Base-by-base conservation (phyloP, 2,888 invertebrate genomes). In the Agelastica alni region DNA sequence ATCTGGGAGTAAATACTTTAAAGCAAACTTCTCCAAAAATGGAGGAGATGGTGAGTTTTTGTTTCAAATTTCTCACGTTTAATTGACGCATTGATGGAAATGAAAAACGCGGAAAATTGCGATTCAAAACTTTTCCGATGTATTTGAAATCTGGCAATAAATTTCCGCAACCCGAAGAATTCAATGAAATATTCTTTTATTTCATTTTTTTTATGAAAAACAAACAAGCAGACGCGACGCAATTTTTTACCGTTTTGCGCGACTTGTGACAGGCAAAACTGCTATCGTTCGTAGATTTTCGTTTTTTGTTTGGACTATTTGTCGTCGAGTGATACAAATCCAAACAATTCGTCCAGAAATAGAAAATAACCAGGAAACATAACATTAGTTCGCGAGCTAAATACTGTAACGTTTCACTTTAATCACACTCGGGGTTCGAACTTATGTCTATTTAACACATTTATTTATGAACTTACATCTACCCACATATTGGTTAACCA, bases 241-340 rank as follows among this genome's bases (percentile, higher is more conserved):
- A 34, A 34, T 34, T 34, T 34, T 34, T 34, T 34, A 34, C 16
- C 17, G 16, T 34, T 34, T 34, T 34, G 26, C 26, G 26, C 26
- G 26, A 26, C 26, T 26, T 26, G 34, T 17, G 16, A 34, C 34
- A 34, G 34, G 34, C 9, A 34, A 34, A 34, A 34, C 17, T 16
- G 34, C 34, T 34, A 34, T 16, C n/a, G 16, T 17, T 34, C n/a
- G 17, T 34, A 14, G 16, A 34, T 34, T 34, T 14, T 16, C 16
- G 7, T 34, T 34, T 34, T n/a, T n/a, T n/a, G n/a, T n/a, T n/a
- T n/a, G n/a, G n/a, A n/a, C 14, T 34, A 34, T 34, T 16, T 34
- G 34, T 16, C 34, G 34, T 9, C 16, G 34, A 34, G 16, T 34
- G 34, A 17, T 34, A 34, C 9, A 34, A 34, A 34, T 34, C 34